Evolutionary conservation across 2,888 invertebrate species (phyloP), one percentile per base, ranked within the genome.

Genomic region (Eubasilissa splendida): DNA sequence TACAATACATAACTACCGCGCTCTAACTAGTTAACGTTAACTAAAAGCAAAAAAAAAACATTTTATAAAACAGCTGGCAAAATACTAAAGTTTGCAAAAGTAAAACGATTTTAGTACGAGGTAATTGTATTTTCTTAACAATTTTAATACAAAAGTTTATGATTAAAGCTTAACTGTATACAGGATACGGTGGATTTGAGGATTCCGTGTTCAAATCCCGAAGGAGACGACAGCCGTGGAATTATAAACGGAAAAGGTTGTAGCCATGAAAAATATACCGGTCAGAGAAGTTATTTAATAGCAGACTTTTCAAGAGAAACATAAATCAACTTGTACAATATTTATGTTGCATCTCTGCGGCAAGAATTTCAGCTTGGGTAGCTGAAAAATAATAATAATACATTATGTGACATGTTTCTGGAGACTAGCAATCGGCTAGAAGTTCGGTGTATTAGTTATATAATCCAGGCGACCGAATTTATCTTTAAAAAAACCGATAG

Each of bases 121-220:
- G 22, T 22, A 22, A 22, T 22, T 22, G 22, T 22, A 22, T 22
- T 22, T 22, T 22, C 22, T 31, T 50, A 66, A 50, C 42, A 50
- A 5, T n/a, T 33, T 12, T 4, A 50, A 66, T 12, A 5, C 42
- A 22, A 70, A 70, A 22, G 70, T 50, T 70, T 70, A 22, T 22
- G 31, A 22, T 54, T 50, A 70, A 70, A 70, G 11, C 22, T 31
- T 70, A 52, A 53, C 12, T 9, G 70, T 22, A 70, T 31, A 76
- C 59, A 74, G 78, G 68, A 70, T 78, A 22, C 22, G 22, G 22
- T 22, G 1, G 22, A 22, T 22, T 22, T 77, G 31, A n/a, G 65
- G 76, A 65, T 60, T 22, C 70, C 63, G 52, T 53, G 77, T 73
- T 82, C 50, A 42, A 60, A 52, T 77, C 82, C 82, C 82, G 50